These are phyloP conservation scores for Hormaphis cornu DNA, from an alignment of 1,140 invertebrate species.

Conservation along the genomic window DNA sequence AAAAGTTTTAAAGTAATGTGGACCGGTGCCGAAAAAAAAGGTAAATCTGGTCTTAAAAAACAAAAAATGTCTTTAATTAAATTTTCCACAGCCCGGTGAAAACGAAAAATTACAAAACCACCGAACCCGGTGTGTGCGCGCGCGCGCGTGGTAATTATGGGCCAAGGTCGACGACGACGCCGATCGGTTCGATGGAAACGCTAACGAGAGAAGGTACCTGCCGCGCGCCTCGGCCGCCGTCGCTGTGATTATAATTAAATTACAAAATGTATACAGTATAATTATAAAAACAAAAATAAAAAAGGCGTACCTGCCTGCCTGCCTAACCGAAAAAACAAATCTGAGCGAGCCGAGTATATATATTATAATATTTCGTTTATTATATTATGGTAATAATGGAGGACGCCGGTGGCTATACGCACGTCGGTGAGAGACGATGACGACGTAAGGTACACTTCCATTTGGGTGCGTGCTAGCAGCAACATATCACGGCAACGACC, in stretches of 20 bases:
- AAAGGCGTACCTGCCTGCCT: too few relatives aligned
- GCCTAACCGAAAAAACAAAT: too few relatives aligned
- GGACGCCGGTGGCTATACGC: background rate
- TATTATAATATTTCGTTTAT: constrained; percentile 25
- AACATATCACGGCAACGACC: too few relatives aligned
- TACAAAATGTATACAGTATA: constrained; percentile 14
- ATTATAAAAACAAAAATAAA: too few relatives aligned
- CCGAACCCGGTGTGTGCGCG: background rate
- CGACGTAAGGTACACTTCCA: background rate
- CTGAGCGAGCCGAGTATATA: background rate
- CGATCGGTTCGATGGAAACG: constrained; percentile 2
- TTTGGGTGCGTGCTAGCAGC: background rate
- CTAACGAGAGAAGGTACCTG: constrained; percentile 9
- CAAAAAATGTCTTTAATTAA: constrained; percentile 17
- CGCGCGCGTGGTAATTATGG: constrained; percentile 2
- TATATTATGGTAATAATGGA: constrained; percentile 24
- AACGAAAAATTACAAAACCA: background rate
- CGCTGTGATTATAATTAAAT: constrained; percentile 15
- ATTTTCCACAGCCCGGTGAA: background rate
- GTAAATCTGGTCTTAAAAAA: too few relatives aligned
- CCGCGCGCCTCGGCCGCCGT: constrained; percentile 6
- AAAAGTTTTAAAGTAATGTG: too few relatives aligned
- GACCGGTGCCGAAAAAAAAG: too few relatives aligned
- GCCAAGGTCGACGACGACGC: constrained; percentile 1
- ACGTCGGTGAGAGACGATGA: background rate